Percentiles rank a stretch among this genome's conserved stretches.
Conservation (phyloP, 2,113 vertebrate species). For the Takifugu flavidus region DNA sequence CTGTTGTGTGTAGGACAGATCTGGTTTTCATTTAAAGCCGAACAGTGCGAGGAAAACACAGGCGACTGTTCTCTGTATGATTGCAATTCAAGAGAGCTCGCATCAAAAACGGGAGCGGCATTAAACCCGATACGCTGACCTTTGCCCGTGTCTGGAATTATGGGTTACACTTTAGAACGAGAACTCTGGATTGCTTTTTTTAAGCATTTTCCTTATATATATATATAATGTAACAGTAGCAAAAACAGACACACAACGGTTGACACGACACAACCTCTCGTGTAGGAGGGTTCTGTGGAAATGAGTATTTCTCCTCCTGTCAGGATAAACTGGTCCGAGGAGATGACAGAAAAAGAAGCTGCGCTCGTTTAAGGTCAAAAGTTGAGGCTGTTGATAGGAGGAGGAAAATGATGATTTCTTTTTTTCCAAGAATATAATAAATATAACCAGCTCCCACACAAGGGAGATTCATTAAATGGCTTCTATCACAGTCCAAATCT, state of each 20-base stretch:
- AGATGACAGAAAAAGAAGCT: background rate
- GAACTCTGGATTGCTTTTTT: too few relatives aligned
- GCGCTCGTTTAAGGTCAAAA: conserved; percentile 12
- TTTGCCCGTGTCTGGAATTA: too few relatives aligned
- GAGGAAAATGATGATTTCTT: conserved; percentile 7
- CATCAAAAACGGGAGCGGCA: background rate
- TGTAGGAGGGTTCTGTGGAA: too few relatives aligned
- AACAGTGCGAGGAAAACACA: conserved; percentile 32
- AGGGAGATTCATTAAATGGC: conserved; percentile 13
- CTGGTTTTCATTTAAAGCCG: conserved; percentile 48
- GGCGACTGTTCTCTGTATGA: background rate
- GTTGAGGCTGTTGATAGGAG: background rate
- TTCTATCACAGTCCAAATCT: conserved; percentile 18
- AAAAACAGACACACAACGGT: too few relatives aligned
- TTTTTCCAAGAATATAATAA: background rate
- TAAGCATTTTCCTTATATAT: too few relatives aligned
- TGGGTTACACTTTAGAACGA: too few relatives aligned
- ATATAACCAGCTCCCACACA: background rate
- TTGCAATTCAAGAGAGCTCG: background rate
- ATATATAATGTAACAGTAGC: too few relatives aligned
- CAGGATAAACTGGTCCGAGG: too few relatives aligned
- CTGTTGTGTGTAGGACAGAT: conserved; percentile 33
- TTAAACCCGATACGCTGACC: too few relatives aligned
- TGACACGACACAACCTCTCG: too few relatives aligned
- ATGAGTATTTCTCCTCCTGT: too few relatives aligned